Percentiles rank a stretch among this genome's conserved stretches.
phyloP scores from a whole-genome alignment of 1,140 invertebrate species.

The Campoletis sonorensis region DNA sequence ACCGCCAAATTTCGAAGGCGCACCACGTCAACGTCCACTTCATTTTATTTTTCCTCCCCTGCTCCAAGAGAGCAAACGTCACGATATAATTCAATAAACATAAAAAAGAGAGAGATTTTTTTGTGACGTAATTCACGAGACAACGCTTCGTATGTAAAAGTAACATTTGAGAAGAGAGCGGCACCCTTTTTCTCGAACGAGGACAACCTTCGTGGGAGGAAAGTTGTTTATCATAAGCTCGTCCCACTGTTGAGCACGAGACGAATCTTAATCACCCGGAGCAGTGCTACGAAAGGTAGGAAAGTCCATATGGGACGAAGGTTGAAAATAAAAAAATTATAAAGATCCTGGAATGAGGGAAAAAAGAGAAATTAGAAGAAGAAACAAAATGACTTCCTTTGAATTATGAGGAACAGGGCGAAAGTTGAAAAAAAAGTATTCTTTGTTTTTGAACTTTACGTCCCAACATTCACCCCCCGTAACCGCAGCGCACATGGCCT shows the following conservation, averaged over 20 bases:
- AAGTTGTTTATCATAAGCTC: constrained; percentile 34
- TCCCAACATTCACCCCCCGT: neutral
- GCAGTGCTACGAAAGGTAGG: constrained; percentile 24
- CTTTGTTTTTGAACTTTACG: constrained; percentile 21
- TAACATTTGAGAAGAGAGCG: neutral
- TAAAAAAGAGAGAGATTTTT: too few relatives aligned
- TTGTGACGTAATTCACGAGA: constrained; percentile 37
- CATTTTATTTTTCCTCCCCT: neutral
- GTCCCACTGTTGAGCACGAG: constrained; percentile 36
- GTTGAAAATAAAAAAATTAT: neutral
- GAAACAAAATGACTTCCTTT: neutral
- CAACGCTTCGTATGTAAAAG: neutral
- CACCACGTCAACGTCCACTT: neutral
- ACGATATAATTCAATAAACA: constrained; percentile 14
- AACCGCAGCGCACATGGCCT: neutral
- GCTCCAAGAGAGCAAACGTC: neutral
- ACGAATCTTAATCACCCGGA: constrained; percentile 36
- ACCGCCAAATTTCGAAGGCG: neutral
- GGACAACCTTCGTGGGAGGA: constrained; percentile 32
- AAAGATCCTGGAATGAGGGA: too few relatives aligned
- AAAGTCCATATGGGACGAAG: neutral
- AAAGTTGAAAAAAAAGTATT: neutral
- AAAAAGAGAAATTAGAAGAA: too few relatives aligned
- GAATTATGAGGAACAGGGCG: constrained; percentile 8
- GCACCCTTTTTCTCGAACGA: constrained; percentile 29